phyloP scores from a whole-genome alignment of 37 sponge, comb jelly and placozoan species.

The Chondrosia reniformis region DNA sequence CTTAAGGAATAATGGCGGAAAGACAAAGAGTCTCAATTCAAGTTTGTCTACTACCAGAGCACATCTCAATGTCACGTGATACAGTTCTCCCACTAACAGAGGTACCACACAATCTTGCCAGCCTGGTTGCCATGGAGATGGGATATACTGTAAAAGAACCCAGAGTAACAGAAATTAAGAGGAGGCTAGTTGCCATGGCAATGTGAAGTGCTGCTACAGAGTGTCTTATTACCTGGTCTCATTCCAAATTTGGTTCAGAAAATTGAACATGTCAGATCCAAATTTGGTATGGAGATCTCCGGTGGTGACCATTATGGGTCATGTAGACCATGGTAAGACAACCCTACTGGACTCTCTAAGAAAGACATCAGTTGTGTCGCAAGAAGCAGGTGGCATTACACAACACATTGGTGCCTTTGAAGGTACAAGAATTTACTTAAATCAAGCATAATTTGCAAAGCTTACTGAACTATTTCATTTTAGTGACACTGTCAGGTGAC shows the following conservation, averaged over 20 bases:
- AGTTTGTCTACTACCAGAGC: too few species aligned
- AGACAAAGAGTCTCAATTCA: too few species aligned
- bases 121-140: slow-evolving; percentile 5
- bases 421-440: slow-evolving; percentile 32
- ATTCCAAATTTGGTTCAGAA: neutral
- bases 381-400: slow-evolving; percentile 94
- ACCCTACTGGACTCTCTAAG: slow-evolving; percentile 86
- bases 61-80: too few species aligned
- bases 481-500: slow-evolving; percentile 24
- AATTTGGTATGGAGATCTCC: slow-evolving; percentile 62
- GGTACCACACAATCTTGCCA: neutral
- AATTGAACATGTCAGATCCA: neutral
- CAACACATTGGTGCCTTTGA: slow-evolving; percentile 96
- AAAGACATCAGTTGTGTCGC: slow-evolving; percentile 72
- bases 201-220: neutral
- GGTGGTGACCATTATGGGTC: slow-evolving; percentile 92
- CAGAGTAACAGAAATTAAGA: neutral
- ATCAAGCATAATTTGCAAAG: neutral
- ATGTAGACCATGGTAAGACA: slow-evolving; percentile 98
- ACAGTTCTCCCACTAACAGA: too few species aligned
- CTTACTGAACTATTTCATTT: neutral
- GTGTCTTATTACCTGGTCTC: neutral
- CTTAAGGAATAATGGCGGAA: too few species aligned
- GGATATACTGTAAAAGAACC: neutral
- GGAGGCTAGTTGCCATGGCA: neutral